Percentiles rank a stretch among this genome's conserved stretches.
phyloP scores from a whole-genome alignment of 2,797 vertebrate species.

The Gambusia yucatana region DNA sequence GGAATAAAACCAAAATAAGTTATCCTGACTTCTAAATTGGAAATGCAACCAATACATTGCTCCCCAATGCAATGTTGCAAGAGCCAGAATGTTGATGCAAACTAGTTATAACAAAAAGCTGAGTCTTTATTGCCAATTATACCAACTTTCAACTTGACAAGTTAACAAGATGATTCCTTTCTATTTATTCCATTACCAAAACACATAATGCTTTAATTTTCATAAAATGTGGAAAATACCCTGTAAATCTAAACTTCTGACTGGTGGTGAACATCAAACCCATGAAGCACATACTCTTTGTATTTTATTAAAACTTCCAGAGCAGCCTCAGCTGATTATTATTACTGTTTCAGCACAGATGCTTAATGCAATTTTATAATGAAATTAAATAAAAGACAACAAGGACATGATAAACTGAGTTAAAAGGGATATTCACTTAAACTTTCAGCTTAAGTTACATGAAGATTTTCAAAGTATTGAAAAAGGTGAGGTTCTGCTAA shows the following conservation, averaged over 20 bases:
- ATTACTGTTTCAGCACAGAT: neutral
- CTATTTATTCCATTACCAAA: neutral
- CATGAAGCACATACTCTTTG: neutral
- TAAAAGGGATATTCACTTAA: constrained; percentile 1
- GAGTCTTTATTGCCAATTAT: neutral
- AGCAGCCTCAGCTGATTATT: neutral
- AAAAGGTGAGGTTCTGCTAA: constrained; percentile 9
- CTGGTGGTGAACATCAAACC: neutral
- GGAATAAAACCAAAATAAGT: neutral
- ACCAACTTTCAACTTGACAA: neutral
- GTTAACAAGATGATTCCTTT: neutral
- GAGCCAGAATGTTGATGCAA: neutral
- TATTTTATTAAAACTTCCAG: neutral
- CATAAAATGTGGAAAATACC: neutral
- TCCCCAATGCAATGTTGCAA: neutral
- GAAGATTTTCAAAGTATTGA: neutral
- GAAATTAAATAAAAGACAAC: neutral
- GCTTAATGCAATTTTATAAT: neutral
- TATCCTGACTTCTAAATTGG: neutral
- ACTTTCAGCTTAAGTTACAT: neutral
- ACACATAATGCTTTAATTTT: neutral
- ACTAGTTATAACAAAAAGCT: neutral
- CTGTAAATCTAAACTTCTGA: neutral
- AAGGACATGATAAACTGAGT: neutral
- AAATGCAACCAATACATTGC: neutral